These are phyloP conservation scores for Nilaparvata lugens DNA, from an alignment of 1,140 invertebrate genomes.

Conservation along the genomic window DNA sequence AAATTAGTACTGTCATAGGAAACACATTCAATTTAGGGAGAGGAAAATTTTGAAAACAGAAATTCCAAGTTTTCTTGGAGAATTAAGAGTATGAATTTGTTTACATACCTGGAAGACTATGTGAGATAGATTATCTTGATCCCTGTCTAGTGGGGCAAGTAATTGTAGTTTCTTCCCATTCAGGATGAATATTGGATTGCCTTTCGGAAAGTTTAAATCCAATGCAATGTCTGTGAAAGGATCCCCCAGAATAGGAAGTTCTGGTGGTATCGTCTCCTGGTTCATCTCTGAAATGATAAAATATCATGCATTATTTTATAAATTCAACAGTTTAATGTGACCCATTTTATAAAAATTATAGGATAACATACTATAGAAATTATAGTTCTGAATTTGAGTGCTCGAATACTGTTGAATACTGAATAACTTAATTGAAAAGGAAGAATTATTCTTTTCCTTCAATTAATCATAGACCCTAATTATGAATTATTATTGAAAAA, in stretches of 20 bases:
- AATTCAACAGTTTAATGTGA: too few species aligned
- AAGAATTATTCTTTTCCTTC: too few species aligned
- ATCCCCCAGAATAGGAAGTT: conserved; percentile 73
- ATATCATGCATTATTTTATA: too few species aligned
- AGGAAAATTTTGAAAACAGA: not conserved
- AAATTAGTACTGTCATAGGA: too few species aligned
- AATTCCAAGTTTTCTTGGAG: not conserved
- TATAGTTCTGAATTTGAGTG: too few species aligned
- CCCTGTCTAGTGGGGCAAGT: conserved; percentile 70
- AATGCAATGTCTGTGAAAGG: conserved; percentile 69
- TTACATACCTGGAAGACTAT: conserved; percentile 71
- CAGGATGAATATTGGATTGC: conserved; percentile 62
- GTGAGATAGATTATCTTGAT: conserved; percentile 75
- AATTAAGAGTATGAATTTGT: not conserved
- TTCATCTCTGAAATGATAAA: conserved; percentile 55
- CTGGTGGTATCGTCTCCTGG: conserved; percentile 66
- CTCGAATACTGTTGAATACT: too few species aligned
- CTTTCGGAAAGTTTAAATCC: conserved; percentile 66
- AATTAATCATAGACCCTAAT: too few species aligned
- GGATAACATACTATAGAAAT: too few species aligned
- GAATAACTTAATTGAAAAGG: too few species aligned
- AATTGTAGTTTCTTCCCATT: conserved; percentile 74
- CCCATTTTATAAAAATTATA: too few species aligned
- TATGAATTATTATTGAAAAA: too few species aligned
- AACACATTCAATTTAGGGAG: too few species aligned